Evolutionary conservation across 2,888 invertebrate species (phyloP), one percentile per base, ranked within the genome.

Genomic region (Scrobipalpa atriplicella): DNA sequence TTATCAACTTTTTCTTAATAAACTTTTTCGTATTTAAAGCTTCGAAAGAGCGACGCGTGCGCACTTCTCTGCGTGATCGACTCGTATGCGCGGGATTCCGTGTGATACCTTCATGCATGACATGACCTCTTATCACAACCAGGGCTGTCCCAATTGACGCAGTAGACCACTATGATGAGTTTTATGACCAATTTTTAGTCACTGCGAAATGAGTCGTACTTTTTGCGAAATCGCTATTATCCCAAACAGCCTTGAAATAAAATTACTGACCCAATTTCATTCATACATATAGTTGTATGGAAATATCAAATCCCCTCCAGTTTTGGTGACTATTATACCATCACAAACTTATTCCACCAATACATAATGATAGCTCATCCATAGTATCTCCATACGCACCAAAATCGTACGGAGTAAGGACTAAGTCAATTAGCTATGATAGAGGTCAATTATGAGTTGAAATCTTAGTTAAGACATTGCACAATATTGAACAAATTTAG

Each of bases 91-190:
- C 62, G 51, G 38, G 56, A 65, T 36, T 41, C 19, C 18, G 61
- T 36, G 47, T 36, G 47, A 65, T 56, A 56, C 61, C 56, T 54
- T 47, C 29, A 2, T n/a, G 39, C 62, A 13, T 21, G 19, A 61
- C 47, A 73, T 84, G 85, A 86, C 87, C 87, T 84, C 85, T 89
- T 89, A 89, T 89, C 88, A 87, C 68, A 54, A 19, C 52, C 52
- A 54, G 54, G 54, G 54, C 11, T 54, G 54, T 21, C 54, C 19
- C 54, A 19, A 18, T 54, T 47, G 47, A 47, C 47, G n/a, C n/a
- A n/a, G 1, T 2, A 5, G 16, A 47, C n/a, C 47, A 1, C 47
- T n/a, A n/a, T 8, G 47, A 47, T 47, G 47, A 47, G 47, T n/a
- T n/a, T n/a, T n/a, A n/a, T n/a, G n/a, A n/a, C n/a, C 47, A 47